Base-by-base conservation (phyloP, 2,888 invertebrate species). In the Dryobotodes eremita region DNA sequence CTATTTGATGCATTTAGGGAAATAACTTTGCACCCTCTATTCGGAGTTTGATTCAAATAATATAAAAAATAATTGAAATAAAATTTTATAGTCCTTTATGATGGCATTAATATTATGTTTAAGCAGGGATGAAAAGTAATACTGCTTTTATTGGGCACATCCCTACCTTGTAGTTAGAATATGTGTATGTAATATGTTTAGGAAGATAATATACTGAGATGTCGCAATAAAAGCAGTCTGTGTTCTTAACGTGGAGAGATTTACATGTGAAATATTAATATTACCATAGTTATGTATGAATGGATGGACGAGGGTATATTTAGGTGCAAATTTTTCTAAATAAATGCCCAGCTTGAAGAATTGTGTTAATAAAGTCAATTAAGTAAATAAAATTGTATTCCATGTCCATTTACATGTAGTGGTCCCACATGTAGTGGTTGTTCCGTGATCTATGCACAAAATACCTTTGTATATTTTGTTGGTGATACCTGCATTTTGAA, bases 281-380 rank as follows among this genome's bases (percentile, higher is more conserved):
- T 57, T 57, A 74, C 20, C 23, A 48, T 69, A 75, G 46, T 42
- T 75, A 77, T 79, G 75, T 75, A 71, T 80, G 73, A 79, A 89
- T 81, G 86, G 87, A 82, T 89, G 88, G 88, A 90, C 88, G 84
- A 91, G 90, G 92, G 90, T 92, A 90, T 82, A 84, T 83, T 86
- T 87, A 90, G 89, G 91, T 92, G 92, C 89, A 89, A 87, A 86
- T 75, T 85, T 89, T 88, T 88, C 46, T 84, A 84, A 42, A 74
- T 75, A 77, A 79, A 81, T 36, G 68, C 82, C 85, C 80, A 79
- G 88, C 89, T 86, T 88, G 80, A 79, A 85, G 84, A 83, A 88
- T 84, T 79, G 79, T 83, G 80, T 69, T 88, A 62, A 79, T 84
- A 61, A 82, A 85, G 89, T 89, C 86, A 89, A 90, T 90, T 89